Conservation (phyloP, 2,888 invertebrate species). For the Scelioninae gen. 2 region DNA sequence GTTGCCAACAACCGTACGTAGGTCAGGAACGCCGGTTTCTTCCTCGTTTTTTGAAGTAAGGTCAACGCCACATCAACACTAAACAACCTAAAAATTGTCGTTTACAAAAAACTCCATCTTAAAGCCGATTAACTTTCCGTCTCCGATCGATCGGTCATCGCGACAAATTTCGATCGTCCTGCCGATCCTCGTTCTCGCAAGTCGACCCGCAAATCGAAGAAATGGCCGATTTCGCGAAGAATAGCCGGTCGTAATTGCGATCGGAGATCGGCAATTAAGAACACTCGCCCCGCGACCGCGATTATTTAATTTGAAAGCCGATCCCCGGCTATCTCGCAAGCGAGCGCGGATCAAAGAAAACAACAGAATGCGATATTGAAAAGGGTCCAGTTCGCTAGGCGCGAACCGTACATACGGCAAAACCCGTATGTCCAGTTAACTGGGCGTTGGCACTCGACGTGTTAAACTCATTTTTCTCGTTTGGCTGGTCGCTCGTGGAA, state of each 20-base stretch:
- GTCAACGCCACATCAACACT: too few species aligned
- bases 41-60: too few species aligned
- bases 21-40: background rate
- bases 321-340: slow-evolving; percentile 38
- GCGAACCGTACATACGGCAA: slow-evolving; percentile 50
- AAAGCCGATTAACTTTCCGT: too few species aligned
- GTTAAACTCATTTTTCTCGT: slow-evolving; percentile 61
- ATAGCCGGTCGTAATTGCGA: background rate
- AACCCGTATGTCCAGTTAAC: slow-evolving; percentile 64
- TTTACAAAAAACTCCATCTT: too few species aligned
- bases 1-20: background rate
- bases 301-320: slow-evolving; percentile 43
- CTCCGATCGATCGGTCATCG: too few species aligned
- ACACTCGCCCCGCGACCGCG: slow-evolving; percentile 20
- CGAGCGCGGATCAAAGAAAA: slow-evolving; percentile 41
- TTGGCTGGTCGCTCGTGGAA: slow-evolving; percentile 54
- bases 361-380: slow-evolving; percentile 56
- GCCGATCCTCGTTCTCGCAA: too few species aligned
- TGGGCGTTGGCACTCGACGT: slow-evolving; percentile 63
- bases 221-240: too few species aligned
- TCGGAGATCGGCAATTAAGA: slow-evolving; percentile 30
- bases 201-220: too few species aligned
- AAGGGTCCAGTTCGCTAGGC: slow-evolving; percentile 58
- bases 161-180: too few species aligned
- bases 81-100: too few species aligned